Evolutionary conservation across 1,140 invertebrate species (phyloP), one percentile per base, ranked within the genome.

Genomic region (Drosophila chauvacae): DNA sequence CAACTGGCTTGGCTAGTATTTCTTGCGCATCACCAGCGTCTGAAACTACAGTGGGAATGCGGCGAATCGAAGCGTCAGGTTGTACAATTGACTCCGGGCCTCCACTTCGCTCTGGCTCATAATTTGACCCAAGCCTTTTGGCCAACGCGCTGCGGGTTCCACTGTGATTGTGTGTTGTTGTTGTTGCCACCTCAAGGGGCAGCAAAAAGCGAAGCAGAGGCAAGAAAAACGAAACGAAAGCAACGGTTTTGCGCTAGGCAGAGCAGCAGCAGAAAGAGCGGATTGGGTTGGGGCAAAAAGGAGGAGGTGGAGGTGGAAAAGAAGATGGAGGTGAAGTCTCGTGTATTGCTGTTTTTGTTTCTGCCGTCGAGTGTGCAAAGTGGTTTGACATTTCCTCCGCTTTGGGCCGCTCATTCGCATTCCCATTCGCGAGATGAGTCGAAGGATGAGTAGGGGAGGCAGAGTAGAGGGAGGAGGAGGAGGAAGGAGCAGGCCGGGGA

Each of bases 331-430:
- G 14, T 26, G 63, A 37, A 30, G 61, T 20, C 30, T 41, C 14
- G 28, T 59, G 51, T 80, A 59, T 58, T 42, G 79, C 26, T 70
- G 74, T 66, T 81, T 71, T 72, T 81, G 79, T 61, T 79, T 63
- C 51, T 63, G 64, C 59, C 59, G 57, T 39, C 63, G 81, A 71
- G 69, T 86, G 77, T 80, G 79, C 82, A 86, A 86, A 86, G 83
- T 86, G 84, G 80, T 88, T 88, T 88, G 84, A 88, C 84, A 88
- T 88, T 88, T 88, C 87, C 85, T 88, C 65, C 84, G 77, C 66
- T 84, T 88, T 87, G 48, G 50, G 83, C 69, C 79, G 83, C 80
- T 87, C 83, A 84, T 88, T 87, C 75, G 74, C 83, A 77, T 69
- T 68, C 60, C 33, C 60, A 61, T 63, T 63, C 60, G 60, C 65